These are phyloP conservation scores for Megalops cyprinoides DNA, from an alignment of 2,797 vertebrate species.

Conservation along the genomic window DNA sequence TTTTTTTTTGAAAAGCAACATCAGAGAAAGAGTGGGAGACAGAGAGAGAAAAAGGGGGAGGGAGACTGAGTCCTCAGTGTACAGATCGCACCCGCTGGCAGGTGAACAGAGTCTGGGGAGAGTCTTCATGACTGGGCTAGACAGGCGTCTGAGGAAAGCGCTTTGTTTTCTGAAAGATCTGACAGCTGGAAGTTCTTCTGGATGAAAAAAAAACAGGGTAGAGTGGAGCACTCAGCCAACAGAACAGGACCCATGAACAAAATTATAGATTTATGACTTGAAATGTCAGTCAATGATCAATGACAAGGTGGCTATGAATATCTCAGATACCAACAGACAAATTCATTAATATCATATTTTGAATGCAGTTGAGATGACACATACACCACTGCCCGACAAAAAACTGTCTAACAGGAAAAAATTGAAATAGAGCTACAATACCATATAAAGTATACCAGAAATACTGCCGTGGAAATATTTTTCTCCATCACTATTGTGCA, in stretches of 20 bases:
- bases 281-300: too few species aligned
- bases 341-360: too few species aligned
- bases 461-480: too few species aligned
- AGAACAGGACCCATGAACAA: not conserved
- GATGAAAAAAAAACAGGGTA: slow-evolving; percentile 43
- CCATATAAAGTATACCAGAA: too few species aligned
- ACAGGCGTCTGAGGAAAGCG: slow-evolving; percentile 52
- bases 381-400: too few species aligned
- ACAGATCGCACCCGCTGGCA: not conserved
- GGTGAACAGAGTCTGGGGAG: not conserved
- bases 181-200: slow-evolving; percentile 52
- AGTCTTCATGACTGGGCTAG: slow-evolving; percentile 60
- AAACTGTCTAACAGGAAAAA: too few species aligned
- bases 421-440: too few species aligned
- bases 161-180: slow-evolving; percentile 40
- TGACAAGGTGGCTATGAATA: too few species aligned
- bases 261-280: too few species aligned
- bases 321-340: too few species aligned
- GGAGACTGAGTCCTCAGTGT: not conserved
- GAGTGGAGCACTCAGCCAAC: not conserved
- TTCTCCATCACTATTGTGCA: not conserved
- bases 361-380: too few species aligned
- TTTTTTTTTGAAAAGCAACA: not conserved
- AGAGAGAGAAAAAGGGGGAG: not conserved
- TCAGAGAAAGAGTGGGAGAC: not conserved